These are phyloP conservation scores for Laspeyria flexula DNA, from an alignment of 2,888 invertebrate species.

Conservation along the genomic window DNA sequence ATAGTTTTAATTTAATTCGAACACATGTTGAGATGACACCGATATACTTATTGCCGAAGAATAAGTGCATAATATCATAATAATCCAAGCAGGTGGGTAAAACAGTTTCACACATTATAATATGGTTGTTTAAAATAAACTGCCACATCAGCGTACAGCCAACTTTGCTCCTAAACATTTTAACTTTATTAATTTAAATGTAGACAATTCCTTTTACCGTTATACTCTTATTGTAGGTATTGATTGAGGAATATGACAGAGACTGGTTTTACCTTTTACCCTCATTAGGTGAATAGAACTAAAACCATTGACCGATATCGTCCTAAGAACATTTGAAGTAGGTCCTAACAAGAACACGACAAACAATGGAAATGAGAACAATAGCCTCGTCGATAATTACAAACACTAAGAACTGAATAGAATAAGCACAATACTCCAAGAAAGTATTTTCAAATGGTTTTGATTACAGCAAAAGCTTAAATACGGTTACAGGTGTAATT, in stretches of 20 bases:
- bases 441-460: slow-evolving; percentile 2
- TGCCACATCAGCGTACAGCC: too few species aligned
- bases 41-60: too few species aligned
- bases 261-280: background rate
- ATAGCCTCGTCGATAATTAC: slow-evolving; percentile 15
- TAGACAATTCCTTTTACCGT: too few species aligned
- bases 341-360: slow-evolving; percentile 11
- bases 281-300: slow-evolving; percentile 7
- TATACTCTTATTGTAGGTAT: background rate
- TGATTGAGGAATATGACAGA: background rate
- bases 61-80: too few species aligned
- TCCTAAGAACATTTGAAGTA: slow-evolving; percentile 23
- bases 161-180: too few species aligned
- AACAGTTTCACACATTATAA: too few species aligned
- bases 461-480: background rate
- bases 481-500: slow-evolving; percentile 2
- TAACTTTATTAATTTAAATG: too few species aligned
- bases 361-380: slow-evolving; percentile 21
- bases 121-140: too few species aligned
- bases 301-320: slow-evolving; percentile 18
- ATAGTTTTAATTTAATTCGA: too few species aligned
- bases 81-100: too few species aligned
- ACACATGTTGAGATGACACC: background rate
- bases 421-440: background rate
- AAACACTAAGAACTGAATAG: slow-evolving; percentile 16